phyloP scores from a whole-genome alignment of 2,113 vertebrate species.

The Erythrocercus mccallii region DNA sequence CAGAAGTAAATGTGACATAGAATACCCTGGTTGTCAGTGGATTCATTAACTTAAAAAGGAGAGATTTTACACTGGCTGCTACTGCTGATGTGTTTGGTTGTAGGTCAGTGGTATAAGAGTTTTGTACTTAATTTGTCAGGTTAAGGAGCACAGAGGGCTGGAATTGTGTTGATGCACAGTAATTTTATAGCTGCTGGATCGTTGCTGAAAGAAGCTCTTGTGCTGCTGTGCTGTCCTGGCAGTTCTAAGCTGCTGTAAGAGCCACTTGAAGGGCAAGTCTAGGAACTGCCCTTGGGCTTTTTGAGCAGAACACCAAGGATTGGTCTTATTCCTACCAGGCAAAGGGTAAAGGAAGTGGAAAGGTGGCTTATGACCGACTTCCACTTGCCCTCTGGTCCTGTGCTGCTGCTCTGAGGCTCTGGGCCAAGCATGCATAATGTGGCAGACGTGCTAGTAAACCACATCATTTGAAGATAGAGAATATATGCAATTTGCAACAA shows the following conservation, averaged over 20 bases:
- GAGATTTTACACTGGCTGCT: background rate
- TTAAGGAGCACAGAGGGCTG: background rate
- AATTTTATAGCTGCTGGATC: background rate
- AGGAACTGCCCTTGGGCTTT: background rate
- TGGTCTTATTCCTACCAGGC: background rate
- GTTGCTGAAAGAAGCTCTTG: background rate
- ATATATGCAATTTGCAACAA: conserved; percentile 1
- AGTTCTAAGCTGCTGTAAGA: background rate
- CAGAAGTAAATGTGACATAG: background rate
- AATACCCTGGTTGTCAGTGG: background rate
- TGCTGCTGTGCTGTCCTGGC: background rate
- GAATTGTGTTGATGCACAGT: background rate
- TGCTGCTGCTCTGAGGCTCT: background rate
- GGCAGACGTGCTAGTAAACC: background rate
- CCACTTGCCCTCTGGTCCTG: conserved; percentile 34
- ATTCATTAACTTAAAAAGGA: background rate
- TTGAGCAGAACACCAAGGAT: background rate
- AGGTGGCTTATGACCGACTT: conserved; percentile 17
- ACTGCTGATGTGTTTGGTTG: background rate
- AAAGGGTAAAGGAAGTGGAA: background rate
- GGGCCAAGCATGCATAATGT: background rate
- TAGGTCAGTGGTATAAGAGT: background rate
- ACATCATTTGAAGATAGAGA: background rate
- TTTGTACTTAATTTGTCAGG: background rate
- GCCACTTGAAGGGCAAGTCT: background rate